Evolutionary conservation across 2,888 invertebrate genomes (phyloP), one percentile per base, ranked within the genome.

Genomic region (Noctua comes): DNA sequence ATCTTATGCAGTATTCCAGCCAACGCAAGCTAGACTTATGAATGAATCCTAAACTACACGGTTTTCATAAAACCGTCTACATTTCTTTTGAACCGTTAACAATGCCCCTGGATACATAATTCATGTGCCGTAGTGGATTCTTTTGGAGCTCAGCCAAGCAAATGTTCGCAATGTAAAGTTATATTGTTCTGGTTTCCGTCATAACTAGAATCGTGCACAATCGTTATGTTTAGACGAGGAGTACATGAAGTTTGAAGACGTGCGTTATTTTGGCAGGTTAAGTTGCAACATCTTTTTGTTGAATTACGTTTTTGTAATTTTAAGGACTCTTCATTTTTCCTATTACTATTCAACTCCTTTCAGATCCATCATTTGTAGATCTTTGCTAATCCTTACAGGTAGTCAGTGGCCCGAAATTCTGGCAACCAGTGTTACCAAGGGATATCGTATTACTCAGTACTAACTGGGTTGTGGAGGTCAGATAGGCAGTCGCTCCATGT

Each of bases 61-160:
- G 1, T 69, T 77, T 79, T 80, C 68, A 79, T 79, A 76, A 77
- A 80, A 79, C 66, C 7, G 68, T 68, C 71, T 80, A 36, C 40
- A 72, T 77, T 76, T 82, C 71, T 66, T 46, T 79, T 70, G 75
- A 84, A 83, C 36, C 68, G 79, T 68, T 80, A 80, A 80, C 79
- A 88, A 88, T 85, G 68, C 75, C 73, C 36, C 77, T 77, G 77
- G 72, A 84, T 88, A 88, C 84, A 88, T 88, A 82, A 89, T 86
- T 86, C 86, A 89, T 82, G 79, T 72, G 59, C 36, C 64, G 79
- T 78, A 80, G 80, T 79, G 31, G 36, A 80, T 82, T 83, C 73
- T 85, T 85, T 89, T 88, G 88, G 89, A 80, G 24, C 40, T 24
- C 13, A 43, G 88, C 89, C 88, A 88, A 89, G 76, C 80, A 74